Conservation (phyloP, 2,888 invertebrate genomes). For the Rhorus exstirpatorius region DNA sequence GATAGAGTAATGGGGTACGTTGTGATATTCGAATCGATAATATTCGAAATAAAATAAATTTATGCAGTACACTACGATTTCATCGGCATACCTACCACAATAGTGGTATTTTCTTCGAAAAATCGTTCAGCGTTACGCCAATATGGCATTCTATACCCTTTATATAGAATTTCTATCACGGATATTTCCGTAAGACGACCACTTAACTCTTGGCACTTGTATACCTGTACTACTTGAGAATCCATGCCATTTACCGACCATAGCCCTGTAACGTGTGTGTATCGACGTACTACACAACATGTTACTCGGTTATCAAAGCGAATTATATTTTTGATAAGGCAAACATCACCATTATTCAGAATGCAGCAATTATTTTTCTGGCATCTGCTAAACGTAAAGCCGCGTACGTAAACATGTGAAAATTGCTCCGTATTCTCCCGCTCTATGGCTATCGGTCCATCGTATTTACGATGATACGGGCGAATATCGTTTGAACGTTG, state of each 20-base stretch:
- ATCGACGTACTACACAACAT: background rate
- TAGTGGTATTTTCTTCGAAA: background rate
- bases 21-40: too few species aligned
- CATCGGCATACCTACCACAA: background rate
- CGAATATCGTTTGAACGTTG: background rate
- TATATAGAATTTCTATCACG: background rate
- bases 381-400: conserved; percentile 4
- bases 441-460: background rate
- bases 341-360: conserved; percentile 1
- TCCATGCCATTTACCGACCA: conserved; percentile 4
- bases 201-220: conserved; percentile 11
- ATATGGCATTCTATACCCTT: conserved; percentile 12
- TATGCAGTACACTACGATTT: background rate
- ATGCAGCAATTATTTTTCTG: conserved; percentile 16
- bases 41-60: too few species aligned
- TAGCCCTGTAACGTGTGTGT: background rate
- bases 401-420: background rate
- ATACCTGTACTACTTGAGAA: conserved; percentile 13
- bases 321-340: conserved; percentile 11
- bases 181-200: conserved; percentile 5
- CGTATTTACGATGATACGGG: background rate
- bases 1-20: too few species aligned
- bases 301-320: background rate
- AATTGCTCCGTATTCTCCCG: conserved; percentile 3
- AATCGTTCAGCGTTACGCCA: conserved; percentile 9